Evolutionary conservation across 2,797 vertebrate species (phyloP), one percentile per base, ranked within the genome.

Genomic region (Acrocephalus scirpaceus): DNA sequence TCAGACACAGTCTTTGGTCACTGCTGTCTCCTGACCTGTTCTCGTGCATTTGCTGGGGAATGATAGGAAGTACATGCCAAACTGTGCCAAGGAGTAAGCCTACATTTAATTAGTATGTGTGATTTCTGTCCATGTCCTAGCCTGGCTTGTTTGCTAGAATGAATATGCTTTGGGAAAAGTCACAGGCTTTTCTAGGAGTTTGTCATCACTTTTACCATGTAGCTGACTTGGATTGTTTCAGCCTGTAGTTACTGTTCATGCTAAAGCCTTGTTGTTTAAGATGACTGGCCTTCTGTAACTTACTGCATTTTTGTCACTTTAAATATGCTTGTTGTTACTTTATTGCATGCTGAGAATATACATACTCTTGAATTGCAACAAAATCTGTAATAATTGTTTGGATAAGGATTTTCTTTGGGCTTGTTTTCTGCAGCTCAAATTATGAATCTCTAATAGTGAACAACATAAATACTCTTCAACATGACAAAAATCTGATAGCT

Each of bases 141-240:
- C 9, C 27, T 3, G 1, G 7, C 40, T 76, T 3, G 1, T 71
- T 69, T 79, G 18, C 50, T 45, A 50, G 23, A 80, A 73, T 72
- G 45, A 32, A 27, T 77, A 27, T 73, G 25, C 23, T 73, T 26
- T 86, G 60, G 32, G 48, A 65, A n/a, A 65, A 62, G 47, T 53
- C 5, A 10, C 2, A 53, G 13, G 29, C 57, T 69, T 90, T 82
- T 66, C n/a, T 60, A 45, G 18, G 18, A 44, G 20, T 45, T 79
- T 40, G 2, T 65, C 13, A 57, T 69, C 38, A 4, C 11, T 79
- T 79, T 42, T 69, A 65, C 26, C 16, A 29, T 1, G 4, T 27
- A 7, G 29, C 56, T 66, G 42, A 42, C 47, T 62, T 0, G 0
- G 3, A 25, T 56, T 0, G 0, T 69, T 86, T 88, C 56, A 50